Conservation (phyloP, 2,888 invertebrate genomes). For the Drosophila conformis region DNA sequence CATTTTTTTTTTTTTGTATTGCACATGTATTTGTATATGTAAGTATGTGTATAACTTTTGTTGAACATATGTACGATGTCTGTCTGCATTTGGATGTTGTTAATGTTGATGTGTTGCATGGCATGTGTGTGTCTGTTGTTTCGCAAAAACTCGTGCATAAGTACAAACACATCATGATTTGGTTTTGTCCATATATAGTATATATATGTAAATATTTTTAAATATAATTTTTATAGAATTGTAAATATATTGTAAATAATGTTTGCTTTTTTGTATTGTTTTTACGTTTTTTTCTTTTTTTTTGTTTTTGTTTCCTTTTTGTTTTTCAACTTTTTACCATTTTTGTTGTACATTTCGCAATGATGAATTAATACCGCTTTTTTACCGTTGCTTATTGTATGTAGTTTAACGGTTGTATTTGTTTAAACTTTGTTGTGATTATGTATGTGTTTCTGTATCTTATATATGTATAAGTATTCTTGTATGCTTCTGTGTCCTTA, state of each 20-base stretch:
- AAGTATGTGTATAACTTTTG: constrained; percentile 24
- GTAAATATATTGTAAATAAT: constrained; percentile 79
- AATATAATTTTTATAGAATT: constrained; percentile 79
- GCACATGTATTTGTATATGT: constrained; percentile 42
- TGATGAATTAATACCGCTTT: constrained; percentile 66
- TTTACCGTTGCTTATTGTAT: constrained; percentile 66
- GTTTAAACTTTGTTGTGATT: constrained; percentile 62
- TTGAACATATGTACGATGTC: constrained; percentile 38
- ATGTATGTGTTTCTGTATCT: constrained; percentile 50
- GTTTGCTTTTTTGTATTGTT: constrained; percentile 70
- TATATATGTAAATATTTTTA: constrained; percentile 80
- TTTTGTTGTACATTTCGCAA: constrained; percentile 75
- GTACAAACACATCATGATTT: constrained; percentile 57
- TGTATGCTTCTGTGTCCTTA: constrained; percentile 21
- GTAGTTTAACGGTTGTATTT: constrained; percentile 55
- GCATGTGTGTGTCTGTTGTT: constrained; percentile 25
- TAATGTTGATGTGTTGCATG: constrained; percentile 33
- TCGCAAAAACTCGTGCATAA: constrained; percentile 23
- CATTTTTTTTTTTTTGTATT: constrained; percentile 30
- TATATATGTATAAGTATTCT: constrained; percentile 45
- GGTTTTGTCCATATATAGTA: constrained; percentile 60
- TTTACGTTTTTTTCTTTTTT: constrained; percentile 18
- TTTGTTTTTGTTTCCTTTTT: constrained; percentile 36
- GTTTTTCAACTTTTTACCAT: constrained; percentile 56
- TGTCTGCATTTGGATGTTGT: constrained; percentile 20